These are phyloP conservation scores for Pachycephus smyrnensis DNA, from an alignment of 2,888 invertebrate genomes.

Conservation along the genomic window DNA sequence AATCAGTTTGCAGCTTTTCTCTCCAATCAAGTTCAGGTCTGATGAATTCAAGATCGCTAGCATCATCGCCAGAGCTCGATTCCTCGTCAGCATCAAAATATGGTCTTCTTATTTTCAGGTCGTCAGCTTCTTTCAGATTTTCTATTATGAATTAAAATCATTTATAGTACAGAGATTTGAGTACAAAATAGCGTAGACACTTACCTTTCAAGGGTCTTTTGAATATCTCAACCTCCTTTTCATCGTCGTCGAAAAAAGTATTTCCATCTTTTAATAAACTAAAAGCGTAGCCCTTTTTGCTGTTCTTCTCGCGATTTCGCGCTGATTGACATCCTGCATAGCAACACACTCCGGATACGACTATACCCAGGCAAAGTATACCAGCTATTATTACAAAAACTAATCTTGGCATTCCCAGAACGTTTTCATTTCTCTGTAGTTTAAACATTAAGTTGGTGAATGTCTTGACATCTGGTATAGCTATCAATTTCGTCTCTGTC, in stretches of 20 bases:
- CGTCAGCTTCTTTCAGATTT: conserved; percentile 31
- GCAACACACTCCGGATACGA: conserved; percentile 71
- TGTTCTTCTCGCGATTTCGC: conserved; percentile 59
- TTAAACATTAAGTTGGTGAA: conserved; percentile 72
- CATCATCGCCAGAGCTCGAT: conserved; percentile 71
- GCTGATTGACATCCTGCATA: conserved; percentile 69
- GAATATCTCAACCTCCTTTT: conserved; percentile 69
- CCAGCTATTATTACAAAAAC: conserved; percentile 82
- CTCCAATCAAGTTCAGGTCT: conserved; percentile 57
- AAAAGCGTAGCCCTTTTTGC: conserved; percentile 71
- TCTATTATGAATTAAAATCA: conserved; percentile 25
- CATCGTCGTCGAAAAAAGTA: conserved; percentile 69
- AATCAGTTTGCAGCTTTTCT: conserved; percentile 2
- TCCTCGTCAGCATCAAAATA: conserved; percentile 81
- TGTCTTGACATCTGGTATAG: conserved; percentile 52
- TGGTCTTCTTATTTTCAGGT: conserved; percentile 69
- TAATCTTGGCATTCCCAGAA: conserved; percentile 81
- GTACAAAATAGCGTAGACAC: not conserved
- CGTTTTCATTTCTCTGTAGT: conserved; percentile 74
- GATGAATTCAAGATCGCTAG: conserved; percentile 72
- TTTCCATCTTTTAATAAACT: conserved; percentile 72
- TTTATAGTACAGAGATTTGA: not conserved
- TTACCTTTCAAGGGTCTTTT: conserved; percentile 62
- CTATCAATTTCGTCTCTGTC: conserved; percentile 69
- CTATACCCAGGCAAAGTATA: conserved; percentile 71